Base-by-base conservation (phyloP, 2,888 invertebrate species). In the Stictocephala bisonia region DNA sequence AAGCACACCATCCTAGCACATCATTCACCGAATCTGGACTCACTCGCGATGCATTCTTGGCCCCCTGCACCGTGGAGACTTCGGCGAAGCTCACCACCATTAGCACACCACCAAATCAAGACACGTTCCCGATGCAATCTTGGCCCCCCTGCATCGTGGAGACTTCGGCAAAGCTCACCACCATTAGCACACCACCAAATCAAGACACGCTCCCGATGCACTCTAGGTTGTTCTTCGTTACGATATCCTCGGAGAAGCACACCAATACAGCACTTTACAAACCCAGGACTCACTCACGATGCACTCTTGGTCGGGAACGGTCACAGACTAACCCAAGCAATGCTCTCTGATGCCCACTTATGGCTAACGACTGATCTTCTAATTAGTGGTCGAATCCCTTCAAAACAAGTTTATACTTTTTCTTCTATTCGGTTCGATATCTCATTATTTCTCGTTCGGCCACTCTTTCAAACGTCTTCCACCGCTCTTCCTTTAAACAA, bases 301-400 rank as follows among this genome's bases (percentile, higher is more conserved):
- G 29, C 50, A 18, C 48, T 35, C 58, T 2, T 41, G 29, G 31
- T 35, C 44, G 44, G 26, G 35, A 27, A 60, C 71, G 26, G 29
- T 15, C 71, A 20, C 60, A 72, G 72, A 72, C 72, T 75, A 75
- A 75, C 29, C 70, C 58, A 56, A 27, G 70, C 73, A 41, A 48
- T 67, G 75, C 67, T 60, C 53, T 56, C 66, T 22, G 66, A 73
- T 75, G 75, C 71, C 75, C 75, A 66, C 75, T 75, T 75, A 76
- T 76, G 76, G 72, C 75, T 77, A 77, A 77, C 75, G 74, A 77
- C 70, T 48, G 74, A 72, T 72, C 74, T 71, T 77, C 77, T 77
- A 77, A 77, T 77, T 77, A 77, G 77, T 75, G 75, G 74, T 74
- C 77, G 75, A 77, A 77, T 75, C 75, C 73, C 77, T 77, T 77